These are phyloP conservation scores for Pterostichus niger DNA, from an alignment of 2,888 invertebrate genomes.

Conservation along the genomic window DNA sequence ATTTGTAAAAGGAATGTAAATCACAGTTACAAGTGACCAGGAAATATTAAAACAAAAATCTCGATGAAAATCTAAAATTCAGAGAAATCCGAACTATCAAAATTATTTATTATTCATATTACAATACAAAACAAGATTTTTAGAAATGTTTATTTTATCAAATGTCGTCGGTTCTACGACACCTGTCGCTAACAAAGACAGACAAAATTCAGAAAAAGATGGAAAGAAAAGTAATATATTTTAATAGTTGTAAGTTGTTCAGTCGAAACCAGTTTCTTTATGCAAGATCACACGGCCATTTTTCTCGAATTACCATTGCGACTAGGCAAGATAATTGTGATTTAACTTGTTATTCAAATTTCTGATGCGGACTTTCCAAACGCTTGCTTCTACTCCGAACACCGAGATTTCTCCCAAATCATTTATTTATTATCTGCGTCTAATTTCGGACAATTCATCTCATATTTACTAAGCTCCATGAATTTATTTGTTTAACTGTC, in stretches of 20 bases:
- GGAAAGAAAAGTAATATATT: constrained; percentile 41
- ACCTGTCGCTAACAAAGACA: constrained; percentile 55
- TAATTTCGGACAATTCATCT: constrained; percentile 34
- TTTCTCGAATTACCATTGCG: constrained; percentile 59
- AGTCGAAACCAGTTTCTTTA: constrained; percentile 55
- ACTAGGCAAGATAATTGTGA: constrained; percentile 56
- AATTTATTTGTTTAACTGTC: constrained; percentile 21
- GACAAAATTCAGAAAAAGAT: constrained; percentile 39
- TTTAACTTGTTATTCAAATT: constrained; percentile 62
- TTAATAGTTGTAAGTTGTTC: constrained; percentile 50
- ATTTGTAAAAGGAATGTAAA: background rate
- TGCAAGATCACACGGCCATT: constrained; percentile 49
- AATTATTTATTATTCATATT: constrained; percentile 49
- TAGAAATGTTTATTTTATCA: constrained; percentile 60
- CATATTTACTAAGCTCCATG: background rate
- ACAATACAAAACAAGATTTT: constrained; percentile 55
- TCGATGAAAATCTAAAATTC: constrained; percentile 28
- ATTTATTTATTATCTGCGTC: constrained; percentile 42
- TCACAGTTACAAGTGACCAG: constrained; percentile 11
- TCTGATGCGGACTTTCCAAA: constrained; percentile 54
- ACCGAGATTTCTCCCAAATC: constrained; percentile 31
- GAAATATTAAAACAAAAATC: constrained; percentile 36
- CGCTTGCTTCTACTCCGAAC: constrained; percentile 11
- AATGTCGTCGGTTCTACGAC: constrained; percentile 53
- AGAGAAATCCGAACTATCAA: constrained; percentile 31